Base-by-base conservation (phyloP, 2,797 vertebrate genomes). In the Paramormyrops hopkinsi region DNA sequence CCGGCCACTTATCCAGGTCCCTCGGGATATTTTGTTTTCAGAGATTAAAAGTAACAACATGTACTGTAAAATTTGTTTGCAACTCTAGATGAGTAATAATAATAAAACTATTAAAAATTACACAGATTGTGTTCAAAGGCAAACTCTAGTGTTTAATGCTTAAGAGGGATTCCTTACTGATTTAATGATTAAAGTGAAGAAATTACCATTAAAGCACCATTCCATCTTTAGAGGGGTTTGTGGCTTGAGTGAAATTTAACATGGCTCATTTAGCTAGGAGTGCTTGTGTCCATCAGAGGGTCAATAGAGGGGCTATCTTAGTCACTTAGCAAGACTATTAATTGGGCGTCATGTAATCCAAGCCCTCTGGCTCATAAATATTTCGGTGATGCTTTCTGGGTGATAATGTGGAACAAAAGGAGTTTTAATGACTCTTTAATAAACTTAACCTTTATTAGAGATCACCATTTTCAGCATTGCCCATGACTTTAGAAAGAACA, bases 281-380 rank as follows among this genome's bases (percentile, higher is more conserved):
- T 88, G 51, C 50, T 73, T 12, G 17, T 82, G 73, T 87, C 59
- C 76, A 41, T 87, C 87, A 44, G 19, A 86, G 89, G 90, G 90
- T 87, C 89, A 88, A 91, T 90, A 89, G 19, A 54, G 53, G 69
- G 41, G 88, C 69, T 86, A 89, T 76, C 89, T 88, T 37, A 33
- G 0, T 84, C 69, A 87, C 90, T 84, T 92, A 88, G 91, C 89
- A 88, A 84, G 14, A 89, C 89, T 89, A 92, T 92, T 92, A 91
- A 90, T 89, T 88, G 89, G 56, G 9, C 17, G 4, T 44, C 2
- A 51, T 91, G 90, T 91, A 85, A 90, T 29, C 88, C 86, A 89
- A 89, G 88, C 89, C 51, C 6, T 76, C 48, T 0, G 53, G 88
- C 65, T 82, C 62, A 86, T 69, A 86, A 76, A 86, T 88, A 48